Evolutionary conservation across 2,888 invertebrate genomes (phyloP), one percentile per base, ranked within the genome.

Genomic region (Arrhopalites spinosus): DNA sequence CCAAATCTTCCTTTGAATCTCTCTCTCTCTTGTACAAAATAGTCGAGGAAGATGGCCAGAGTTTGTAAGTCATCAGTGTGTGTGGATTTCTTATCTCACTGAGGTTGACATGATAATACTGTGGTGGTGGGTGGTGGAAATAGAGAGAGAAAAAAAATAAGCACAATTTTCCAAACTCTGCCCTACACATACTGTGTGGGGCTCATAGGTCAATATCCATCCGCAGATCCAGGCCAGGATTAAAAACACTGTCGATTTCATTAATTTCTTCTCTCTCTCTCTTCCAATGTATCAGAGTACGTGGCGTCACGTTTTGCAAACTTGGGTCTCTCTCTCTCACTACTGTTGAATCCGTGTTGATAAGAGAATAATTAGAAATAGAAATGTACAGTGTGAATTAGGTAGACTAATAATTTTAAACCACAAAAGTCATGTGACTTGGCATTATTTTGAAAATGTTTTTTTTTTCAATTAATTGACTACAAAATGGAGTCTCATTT

Each of bases 301-400:
- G 72, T 72, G 72, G 63, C 72, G 61, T 63, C 63, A 63, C 61
- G 71, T 71, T 71, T 61, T 61, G 59, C 61, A 61, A 20, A 11
- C 11, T 36, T 36, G 36, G 3, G 5, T 36, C 36, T 36, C 36
- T 36, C 36, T 36, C 36, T 36, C 36, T 36, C 36, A 7, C 36
- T 36, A 7, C 36, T 36, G 36, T 11, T 36, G n/a, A n/a, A n/a
- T n/a, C n/a, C n/a, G n/a, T n/a, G n/a, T n/a, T n/a, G n/a, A n/a
- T n/a, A n/a, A n/a, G n/a, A n/a, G n/a, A n/a, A n/a, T n/a, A n/a
- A n/a, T n/a, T n/a, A n/a, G n/a, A n/a, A n/a, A n/a, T n/a, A n/a
- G n/a, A n/a, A n/a, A n/a, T n/a, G n/a, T n/a, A n/a, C n/a, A n/a
- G n/a, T n/a, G n/a, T n/a, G n/a, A n/a, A n/a, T n/a, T n/a, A n/a